A percentile compares a stretch with the other conserved stretches of the same genome.
Conservation (phyloP, 2,888 invertebrate species). For the Drosophila monieri region DNA sequence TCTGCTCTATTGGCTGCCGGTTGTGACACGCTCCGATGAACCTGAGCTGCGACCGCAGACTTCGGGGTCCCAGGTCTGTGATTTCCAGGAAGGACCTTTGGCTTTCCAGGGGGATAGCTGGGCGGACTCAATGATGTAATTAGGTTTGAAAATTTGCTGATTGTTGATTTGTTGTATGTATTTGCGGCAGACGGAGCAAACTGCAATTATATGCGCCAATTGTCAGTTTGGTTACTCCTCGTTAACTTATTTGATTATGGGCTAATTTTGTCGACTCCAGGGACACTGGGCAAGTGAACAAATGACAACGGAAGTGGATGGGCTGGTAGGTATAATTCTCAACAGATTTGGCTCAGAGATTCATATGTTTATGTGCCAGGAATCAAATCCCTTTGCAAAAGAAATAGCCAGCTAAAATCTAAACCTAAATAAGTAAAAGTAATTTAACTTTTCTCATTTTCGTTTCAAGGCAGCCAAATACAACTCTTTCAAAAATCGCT, state of each 20-base stretch:
- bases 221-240: constrained; percentile 73
- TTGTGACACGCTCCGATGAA: constrained; percentile 69
- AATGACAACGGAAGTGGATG: not conserved
- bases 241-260: constrained; percentile 78
- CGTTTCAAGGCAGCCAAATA: constrained; percentile 19
- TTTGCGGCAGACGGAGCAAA: constrained; percentile 30
- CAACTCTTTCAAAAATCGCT: constrained; percentile 34
- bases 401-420: constrained; percentile 29
- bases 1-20: constrained; percentile 75
- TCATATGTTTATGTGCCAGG: not conserved
- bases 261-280: constrained; percentile 56
- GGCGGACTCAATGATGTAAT: constrained; percentile 55
- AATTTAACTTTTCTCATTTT: constrained; percentile 74
- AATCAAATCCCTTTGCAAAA: constrained; percentile 7
- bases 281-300: not conserved
- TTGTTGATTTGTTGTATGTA: constrained; percentile 54
- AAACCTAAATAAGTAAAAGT: constrained; percentile 65
- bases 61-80: constrained; percentile 31
- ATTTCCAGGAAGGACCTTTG: constrained; percentile 42
- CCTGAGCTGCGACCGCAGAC: constrained; percentile 63
- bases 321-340: not conserved
- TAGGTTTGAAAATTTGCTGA: constrained; percentile 75
- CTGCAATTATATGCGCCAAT: constrained; percentile 76
- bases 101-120: constrained; percentile 26
- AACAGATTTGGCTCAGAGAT: not conserved